These are phyloP conservation scores for Oasisia sp. DNA, from an alignment of 2,888 invertebrate species.

Conservation along the genomic window DNA sequence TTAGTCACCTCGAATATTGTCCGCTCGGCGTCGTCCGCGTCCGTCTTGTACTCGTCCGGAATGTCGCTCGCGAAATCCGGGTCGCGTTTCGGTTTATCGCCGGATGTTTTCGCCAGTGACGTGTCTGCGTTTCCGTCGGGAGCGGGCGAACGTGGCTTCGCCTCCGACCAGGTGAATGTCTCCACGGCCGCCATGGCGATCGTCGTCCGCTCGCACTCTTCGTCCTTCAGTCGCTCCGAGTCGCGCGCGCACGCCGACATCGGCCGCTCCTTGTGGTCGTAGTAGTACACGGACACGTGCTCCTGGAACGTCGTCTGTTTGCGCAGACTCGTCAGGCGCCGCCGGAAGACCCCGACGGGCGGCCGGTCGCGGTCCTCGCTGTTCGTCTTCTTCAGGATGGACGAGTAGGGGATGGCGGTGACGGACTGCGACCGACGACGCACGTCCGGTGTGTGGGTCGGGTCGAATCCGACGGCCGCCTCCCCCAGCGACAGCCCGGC, in stretches of 20 bases:
- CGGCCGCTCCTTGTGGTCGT: slow-evolving; percentile 17
- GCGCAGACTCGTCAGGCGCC: not conserved
- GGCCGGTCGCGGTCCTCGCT: not conserved
- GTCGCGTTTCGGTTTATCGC: not conserved
- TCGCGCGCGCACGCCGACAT: slow-evolving; percentile 13
- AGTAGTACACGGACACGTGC: slow-evolving; percentile 21
- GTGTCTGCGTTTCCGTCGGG: not conserved
- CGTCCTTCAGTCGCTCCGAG: slow-evolving; percentile 18
- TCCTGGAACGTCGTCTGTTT: slow-evolving; percentile 18
- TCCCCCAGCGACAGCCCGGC: not conserved
- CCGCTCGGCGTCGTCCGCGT: not conserved
- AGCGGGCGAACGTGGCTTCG: too few species aligned
- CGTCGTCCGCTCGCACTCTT: slow-evolving; percentile 18
- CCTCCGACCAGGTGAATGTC: not conserved
- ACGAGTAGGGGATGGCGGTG: not conserved
- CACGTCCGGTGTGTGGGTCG: not conserved
- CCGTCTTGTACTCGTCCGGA: not conserved
- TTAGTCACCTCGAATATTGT: not conserved
- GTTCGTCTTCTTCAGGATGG: slow-evolving; percentile 5
- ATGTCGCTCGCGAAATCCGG: not conserved
- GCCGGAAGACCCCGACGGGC: not conserved
- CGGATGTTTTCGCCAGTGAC: not conserved
- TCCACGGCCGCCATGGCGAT: not conserved
- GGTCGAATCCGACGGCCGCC: not conserved
- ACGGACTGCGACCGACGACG: not conserved